phyloP scores from a whole-genome alignment of 2,888 invertebrate species.

The Ctena decussata region DNA sequence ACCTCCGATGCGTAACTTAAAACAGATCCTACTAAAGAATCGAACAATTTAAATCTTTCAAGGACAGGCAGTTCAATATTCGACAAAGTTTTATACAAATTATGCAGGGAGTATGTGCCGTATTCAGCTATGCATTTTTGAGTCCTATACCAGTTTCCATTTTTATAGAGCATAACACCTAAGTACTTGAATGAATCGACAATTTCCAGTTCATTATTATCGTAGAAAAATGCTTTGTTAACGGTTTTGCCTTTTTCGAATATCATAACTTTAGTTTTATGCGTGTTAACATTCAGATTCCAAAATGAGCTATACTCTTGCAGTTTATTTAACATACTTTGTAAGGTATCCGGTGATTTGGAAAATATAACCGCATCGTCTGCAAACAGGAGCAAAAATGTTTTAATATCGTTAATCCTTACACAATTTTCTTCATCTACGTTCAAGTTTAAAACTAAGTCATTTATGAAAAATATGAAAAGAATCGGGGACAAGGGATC shows the following conservation, averaged over 20 bases:
- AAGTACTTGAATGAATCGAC: background rate
- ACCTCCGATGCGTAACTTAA: background rate
- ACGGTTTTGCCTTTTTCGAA: background rate
- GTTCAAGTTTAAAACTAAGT: background rate
- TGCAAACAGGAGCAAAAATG: background rate
- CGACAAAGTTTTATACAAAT: background rate
- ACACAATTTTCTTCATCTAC: background rate
- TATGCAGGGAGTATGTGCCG: background rate
- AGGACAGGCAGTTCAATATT: background rate
- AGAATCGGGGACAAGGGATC: background rate
- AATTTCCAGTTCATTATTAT: slow-evolving; percentile 4
- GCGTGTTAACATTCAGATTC: background rate
- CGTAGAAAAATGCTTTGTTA: background rate
- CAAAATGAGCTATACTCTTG: background rate
- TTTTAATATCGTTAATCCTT: background rate
- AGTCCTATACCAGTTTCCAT: background rate
- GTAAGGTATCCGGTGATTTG: background rate
- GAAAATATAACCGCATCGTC: slow-evolving; percentile 16
- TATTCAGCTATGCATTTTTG: background rate
- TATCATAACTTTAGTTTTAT: background rate
- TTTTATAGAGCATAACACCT: background rate
- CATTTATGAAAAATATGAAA: slow-evolving; percentile 8
- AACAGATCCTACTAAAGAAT: background rate
- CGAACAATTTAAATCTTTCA: background rate
- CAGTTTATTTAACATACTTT: slow-evolving; percentile 8